phyloP scores from a whole-genome alignment of 1,140 invertebrate genomes.

The Neodiprion pinetum region DNA sequence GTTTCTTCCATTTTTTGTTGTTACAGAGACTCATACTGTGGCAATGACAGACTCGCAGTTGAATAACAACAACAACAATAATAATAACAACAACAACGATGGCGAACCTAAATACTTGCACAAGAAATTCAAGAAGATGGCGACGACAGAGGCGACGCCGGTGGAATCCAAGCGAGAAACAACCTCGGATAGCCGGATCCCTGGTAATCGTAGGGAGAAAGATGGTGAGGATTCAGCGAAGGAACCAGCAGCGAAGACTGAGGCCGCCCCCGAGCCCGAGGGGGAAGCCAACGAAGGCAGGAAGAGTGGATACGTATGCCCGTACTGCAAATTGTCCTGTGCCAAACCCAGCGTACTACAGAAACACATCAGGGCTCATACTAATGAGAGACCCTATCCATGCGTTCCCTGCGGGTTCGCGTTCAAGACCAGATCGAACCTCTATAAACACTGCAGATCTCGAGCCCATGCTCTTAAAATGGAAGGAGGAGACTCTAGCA shows the following conservation, averaged over 20 bases:
- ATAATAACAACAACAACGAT: slow-evolving; percentile 61
- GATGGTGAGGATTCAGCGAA: slow-evolving; percentile 28
- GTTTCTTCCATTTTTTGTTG: background rate
- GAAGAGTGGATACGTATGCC: slow-evolving; percentile 74
- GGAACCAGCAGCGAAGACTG: slow-evolving; percentile 31
- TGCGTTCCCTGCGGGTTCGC: slow-evolving; percentile 88
- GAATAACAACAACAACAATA: slow-evolving; percentile 46
- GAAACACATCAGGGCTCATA: slow-evolving; percentile 91
- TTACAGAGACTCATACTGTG: slow-evolving; percentile 51
- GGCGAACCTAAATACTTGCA: slow-evolving; percentile 83
- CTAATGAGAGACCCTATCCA: slow-evolving; percentile 92
- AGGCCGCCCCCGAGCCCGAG: slow-evolving; percentile 32
- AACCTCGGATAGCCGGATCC: slow-evolving; percentile 55
- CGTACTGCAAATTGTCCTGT: slow-evolving; percentile 86
- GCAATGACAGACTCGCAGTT: slow-evolving; percentile 61
- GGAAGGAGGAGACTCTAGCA: slow-evolving; percentile 65
- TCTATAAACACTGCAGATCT: slow-evolving; percentile 90
- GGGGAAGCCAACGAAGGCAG: slow-evolving; percentile 49
- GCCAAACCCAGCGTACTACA: slow-evolving; percentile 93
- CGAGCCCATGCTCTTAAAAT: slow-evolving; percentile 78
- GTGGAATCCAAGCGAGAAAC: slow-evolving; percentile 39
- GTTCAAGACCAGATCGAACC: slow-evolving; percentile 94
- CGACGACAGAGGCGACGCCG: slow-evolving; percentile 61
- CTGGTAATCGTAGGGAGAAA: slow-evolving; percentile 22
- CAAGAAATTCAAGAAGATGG: slow-evolving; percentile 90